Evolutionary conservation across 2,888 invertebrate species (phyloP), one percentile per base, ranked within the genome.

Genomic region (Zeuzera pyrina): DNA sequence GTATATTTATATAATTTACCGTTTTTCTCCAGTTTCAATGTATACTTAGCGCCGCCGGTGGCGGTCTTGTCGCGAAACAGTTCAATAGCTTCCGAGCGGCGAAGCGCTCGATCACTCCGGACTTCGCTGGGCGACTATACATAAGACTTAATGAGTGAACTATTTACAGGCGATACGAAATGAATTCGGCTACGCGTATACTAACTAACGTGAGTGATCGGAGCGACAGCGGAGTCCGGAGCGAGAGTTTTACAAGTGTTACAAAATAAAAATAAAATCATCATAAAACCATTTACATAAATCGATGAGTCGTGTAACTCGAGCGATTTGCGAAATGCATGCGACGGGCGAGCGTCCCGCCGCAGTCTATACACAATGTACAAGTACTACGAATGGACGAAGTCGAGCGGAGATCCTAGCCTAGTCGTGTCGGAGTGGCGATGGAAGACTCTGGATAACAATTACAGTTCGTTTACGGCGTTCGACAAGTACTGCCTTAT

Each of bases 361-460:
- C 41, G 31, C 43, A 36, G 34, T 42, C 50, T 62, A 60, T 65
- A 64, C 60, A 67, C 51, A 61, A 67, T 67, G 53, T 69, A 69
- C 64, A 68, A 52, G 54, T 57, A 58, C 56, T 12, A 12, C 61
- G 64, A 62, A 62, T 71, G 72, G 72, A 73, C 72, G 71, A 64
- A 67, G 64, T 62, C 55, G 58, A 61, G 57, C 56, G 58, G 52
- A 49, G 49, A 46, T 41, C 52, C 58, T 53, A 49, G 34, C 33
- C 52, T 53, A 48, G 26, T 19, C 29, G 38, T 39, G 31, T 40
- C 49, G 45, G 50, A 46, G 39, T 38, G 47, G 39, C 53, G 62
- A 56, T 70, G 74, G 73, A 73, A 74, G 73, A 74, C 73, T 19
- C 30, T 65, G 64, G 56, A 55, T 63, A 55, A 45, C 34, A 33